These are phyloP conservation scores for Sabatieria punctata DNA, from an alignment of 2,888 invertebrate genomes.

Conservation along the genomic window DNA sequence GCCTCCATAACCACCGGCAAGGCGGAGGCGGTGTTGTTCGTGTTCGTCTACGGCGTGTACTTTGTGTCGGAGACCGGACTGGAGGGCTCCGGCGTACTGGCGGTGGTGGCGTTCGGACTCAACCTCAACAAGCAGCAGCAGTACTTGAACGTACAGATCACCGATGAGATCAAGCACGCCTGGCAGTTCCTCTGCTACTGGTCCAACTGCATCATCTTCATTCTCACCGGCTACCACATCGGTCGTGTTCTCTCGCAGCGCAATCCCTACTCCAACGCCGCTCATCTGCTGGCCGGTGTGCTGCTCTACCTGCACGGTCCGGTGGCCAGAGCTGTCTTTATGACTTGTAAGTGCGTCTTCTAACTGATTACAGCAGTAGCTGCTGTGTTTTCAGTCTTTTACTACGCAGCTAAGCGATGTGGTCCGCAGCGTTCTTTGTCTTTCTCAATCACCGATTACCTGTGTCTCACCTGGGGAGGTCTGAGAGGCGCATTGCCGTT, in stretches of 20 bases:
- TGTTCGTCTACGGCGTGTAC: slow-evolving; percentile 34
- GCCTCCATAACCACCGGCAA: too few relatives aligned
- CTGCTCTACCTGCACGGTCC: slow-evolving; percentile 37
- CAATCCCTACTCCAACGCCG: too few relatives aligned
- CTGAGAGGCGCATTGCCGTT: slow-evolving; percentile 44
- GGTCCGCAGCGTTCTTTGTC: too few relatives aligned
- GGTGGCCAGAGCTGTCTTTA: slow-evolving; percentile 33
- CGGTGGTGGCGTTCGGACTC: slow-evolving; percentile 35
- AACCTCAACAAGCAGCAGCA: slow-evolving; percentile 35
- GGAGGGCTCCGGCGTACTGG: slow-evolving; percentile 35
- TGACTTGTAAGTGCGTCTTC: too few relatives aligned
- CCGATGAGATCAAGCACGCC: slow-evolving; percentile 31
- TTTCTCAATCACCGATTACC: too few relatives aligned
- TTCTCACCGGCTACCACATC: slow-evolving; percentile 44
- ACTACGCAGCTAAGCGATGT: too few relatives aligned
- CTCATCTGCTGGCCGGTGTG: too few relatives aligned
- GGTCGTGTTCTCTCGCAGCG: too few relatives aligned
- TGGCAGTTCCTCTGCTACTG: slow-evolving; percentile 38
- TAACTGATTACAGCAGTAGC: too few relatives aligned
- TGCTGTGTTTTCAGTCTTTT: too few relatives aligned
- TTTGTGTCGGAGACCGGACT: slow-evolving; percentile 29
- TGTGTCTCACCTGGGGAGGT: slow-evolving; percentile 48
- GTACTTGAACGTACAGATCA: slow-evolving; percentile 33
- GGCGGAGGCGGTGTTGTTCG: neutral
- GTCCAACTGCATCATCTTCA: slow-evolving; percentile 44